Percentiles rank a stretch among this genome's conserved stretches.
Conservation (phyloP, 2,888 invertebrate species). For the Scrobipalpa costella region DNA sequence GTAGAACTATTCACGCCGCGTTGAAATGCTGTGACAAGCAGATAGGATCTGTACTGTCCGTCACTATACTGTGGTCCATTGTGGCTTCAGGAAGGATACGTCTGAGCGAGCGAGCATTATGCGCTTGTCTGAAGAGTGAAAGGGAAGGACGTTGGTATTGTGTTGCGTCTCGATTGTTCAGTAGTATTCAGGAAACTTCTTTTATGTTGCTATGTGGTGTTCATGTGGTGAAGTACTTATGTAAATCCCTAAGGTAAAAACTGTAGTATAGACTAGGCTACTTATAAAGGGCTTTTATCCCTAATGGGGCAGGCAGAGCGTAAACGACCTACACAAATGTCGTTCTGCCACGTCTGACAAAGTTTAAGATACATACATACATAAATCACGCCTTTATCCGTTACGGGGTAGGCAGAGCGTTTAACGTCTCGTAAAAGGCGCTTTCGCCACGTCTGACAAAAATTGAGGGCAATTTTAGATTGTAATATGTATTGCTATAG, state of each 20-base stretch:
- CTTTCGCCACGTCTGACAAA: too few species aligned
- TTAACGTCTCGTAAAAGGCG: too few species aligned
- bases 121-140: slow-evolving; percentile 60
- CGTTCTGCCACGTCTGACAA: too few species aligned
- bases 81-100: slow-evolving; percentile 70
- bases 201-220: slow-evolving; percentile 47
- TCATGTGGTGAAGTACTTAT: not conserved
- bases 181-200: slow-evolving; percentile 69
- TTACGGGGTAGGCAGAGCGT: too few species aligned
- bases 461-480: too few species aligned
- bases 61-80: slow-evolving; percentile 54
- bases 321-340: too few species aligned
- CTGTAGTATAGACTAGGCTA: too few species aligned
- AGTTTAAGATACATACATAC: too few species aligned
- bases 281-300: too few species aligned
- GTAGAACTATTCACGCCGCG: slow-evolving; percentile 48
- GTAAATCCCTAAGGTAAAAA: not conserved
- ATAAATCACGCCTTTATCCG: too few species aligned
- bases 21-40: slow-evolving; percentile 55
- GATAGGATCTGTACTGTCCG: slow-evolving; percentile 61
- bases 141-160: slow-evolving; percentile 67
- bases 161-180: slow-evolving; percentile 69
- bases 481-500: too few species aligned
- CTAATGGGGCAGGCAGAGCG: too few species aligned
- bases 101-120: slow-evolving; percentile 72